phyloP scores from a whole-genome alignment of 2,113 vertebrate genomes.

The cat (Felis catus) region DNA sequence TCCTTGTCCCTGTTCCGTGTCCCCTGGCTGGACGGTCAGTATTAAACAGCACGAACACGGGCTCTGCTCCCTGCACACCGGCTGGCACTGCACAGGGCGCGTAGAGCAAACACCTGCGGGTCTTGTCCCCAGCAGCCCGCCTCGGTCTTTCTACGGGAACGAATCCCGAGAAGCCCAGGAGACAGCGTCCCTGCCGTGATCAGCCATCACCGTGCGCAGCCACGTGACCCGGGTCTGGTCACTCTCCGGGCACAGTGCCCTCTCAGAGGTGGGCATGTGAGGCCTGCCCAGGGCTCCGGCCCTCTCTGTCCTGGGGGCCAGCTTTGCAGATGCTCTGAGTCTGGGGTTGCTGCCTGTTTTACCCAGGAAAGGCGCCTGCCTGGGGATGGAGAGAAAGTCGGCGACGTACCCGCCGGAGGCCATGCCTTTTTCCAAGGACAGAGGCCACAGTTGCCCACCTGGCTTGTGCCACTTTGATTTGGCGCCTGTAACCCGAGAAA shows the following conservation, averaged over 20 bases:
- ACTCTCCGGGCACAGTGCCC: fast-evolving
- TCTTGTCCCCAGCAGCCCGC: too few relatives aligned
- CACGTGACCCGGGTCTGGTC: too few relatives aligned
- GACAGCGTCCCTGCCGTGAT: fast-evolving
- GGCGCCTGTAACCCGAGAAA: background rate
- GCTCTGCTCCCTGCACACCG: fast-evolving
- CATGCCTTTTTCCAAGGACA: background rate
- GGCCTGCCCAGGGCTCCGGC: too few relatives aligned
- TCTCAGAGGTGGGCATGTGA: fast-evolving
- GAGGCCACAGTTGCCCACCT: too few relatives aligned
- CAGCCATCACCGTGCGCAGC: background rate
- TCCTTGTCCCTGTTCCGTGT: fast-evolving
- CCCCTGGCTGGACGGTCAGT: background rate
- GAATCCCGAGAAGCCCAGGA: background rate
- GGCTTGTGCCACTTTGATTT: background rate
- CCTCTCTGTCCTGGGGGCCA: background rate
- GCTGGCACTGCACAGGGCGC: fast-evolving
- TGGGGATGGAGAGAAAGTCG: fast-evolving
- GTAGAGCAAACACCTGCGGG: fast-evolving
- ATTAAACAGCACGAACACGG: fast-evolving
- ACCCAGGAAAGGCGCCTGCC: fast-evolving
- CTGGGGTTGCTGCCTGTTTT: background rate
- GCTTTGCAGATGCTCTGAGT: background rate
- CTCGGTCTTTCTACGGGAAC: background rate
- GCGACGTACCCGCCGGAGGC: background rate